Base-by-base conservation (phyloP, 2,888 invertebrate species). In the Lithodes maja region DNA sequence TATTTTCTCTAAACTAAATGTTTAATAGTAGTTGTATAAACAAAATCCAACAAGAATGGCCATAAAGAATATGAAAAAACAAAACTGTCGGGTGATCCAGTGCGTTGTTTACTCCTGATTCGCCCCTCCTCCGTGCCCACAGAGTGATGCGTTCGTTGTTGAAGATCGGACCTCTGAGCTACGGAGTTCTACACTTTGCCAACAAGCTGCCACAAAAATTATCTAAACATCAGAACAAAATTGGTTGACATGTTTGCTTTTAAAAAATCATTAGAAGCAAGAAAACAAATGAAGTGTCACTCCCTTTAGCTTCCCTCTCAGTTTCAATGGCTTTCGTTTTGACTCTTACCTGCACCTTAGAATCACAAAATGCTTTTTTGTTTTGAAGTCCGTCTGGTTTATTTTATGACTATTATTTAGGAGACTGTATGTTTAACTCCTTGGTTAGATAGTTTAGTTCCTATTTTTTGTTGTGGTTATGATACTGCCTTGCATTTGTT, bases 111-210 rank as follows among this genome's bases (percentile, higher is more conserved):
- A 61, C 5, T 79, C 85, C 61, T 85, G 79, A 85, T 79, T 79
- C 69, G 69, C 85, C 71, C 79, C 71, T 71, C 85, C 85, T 85
- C 79, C 79, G 78, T 85, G 85, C 69, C 85, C 79, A 85, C 85
- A 85, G 85, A 85, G 85, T 85, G 85, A 85, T 50, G 85, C 55
- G 85, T 77, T 52, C 84, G 77, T 85, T 79, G 79, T 77, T 74
- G 85, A 85, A 79, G 85, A 79, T 85, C 71, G n/a, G 61, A 52
- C 85, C 71, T 84, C 75, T 85, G 85, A 85, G 79, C 77, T 85
- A 61, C 77, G 69, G 85, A 85, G 85, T 85, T 85, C 85, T 79
- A 68, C 85, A 85, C 77, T 85, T 79, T 79, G 79, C 79, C 85
- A 85, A 85, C 85, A 85, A 85, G 79, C 79, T 75, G 61, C 79